These are phyloP conservation scores for Mareca penelope DNA, from an alignment of 2,797 vertebrate genomes.

Conservation along the genomic window DNA sequence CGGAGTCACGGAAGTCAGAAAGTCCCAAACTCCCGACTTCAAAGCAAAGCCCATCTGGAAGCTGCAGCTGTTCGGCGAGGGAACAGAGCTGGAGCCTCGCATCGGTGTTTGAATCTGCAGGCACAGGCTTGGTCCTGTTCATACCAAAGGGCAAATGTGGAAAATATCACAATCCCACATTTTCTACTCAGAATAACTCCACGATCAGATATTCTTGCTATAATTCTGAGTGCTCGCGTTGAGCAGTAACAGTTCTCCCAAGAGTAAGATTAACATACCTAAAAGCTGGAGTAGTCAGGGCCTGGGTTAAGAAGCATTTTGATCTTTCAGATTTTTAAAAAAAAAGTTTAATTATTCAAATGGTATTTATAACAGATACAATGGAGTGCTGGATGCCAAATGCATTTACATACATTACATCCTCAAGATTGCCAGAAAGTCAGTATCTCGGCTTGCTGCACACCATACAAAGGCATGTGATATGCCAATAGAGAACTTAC, in stretches of 20 bases:
- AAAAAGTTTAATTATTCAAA: neutral
- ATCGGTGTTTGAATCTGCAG: neutral
- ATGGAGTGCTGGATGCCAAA: neutral
- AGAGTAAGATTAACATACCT: constrained; percentile 11
- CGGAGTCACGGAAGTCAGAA: neutral
- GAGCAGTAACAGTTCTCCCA: neutral
- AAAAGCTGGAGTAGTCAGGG: neutral
- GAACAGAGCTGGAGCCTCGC: neutral
- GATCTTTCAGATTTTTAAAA: neutral
- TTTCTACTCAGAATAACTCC: neutral
- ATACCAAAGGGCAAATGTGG: neutral
- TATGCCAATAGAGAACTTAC: neutral
- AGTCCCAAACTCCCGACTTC: constrained; percentile 15
- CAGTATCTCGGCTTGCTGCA: neutral
- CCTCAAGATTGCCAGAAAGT: neutral
- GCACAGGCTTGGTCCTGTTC: neutral
- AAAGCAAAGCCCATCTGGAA: constrained; percentile 51
- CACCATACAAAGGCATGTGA: neutral
- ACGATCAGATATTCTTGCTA: neutral
- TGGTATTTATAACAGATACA: constrained; percentile 27
- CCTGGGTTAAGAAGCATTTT: constrained; percentile 16
- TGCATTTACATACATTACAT: neutral
- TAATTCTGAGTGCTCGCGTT: neutral
- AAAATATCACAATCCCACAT: constrained; percentile 7
- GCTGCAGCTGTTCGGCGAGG: neutral